phyloP scores from a whole-genome alignment of 2,797 vertebrate species.

The Parauchenoglanis ngamensis region DNA sequence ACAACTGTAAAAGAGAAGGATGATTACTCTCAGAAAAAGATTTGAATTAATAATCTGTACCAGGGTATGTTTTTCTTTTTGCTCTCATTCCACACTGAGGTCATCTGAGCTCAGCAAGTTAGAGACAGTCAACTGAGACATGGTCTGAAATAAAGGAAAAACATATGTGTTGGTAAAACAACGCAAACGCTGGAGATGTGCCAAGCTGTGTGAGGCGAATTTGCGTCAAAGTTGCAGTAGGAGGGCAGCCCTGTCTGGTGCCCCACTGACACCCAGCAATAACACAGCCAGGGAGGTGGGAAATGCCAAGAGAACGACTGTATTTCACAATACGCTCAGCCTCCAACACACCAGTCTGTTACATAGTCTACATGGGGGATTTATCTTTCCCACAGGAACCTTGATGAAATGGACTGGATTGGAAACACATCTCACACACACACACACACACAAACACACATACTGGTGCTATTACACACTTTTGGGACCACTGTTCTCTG shows the following conservation, averaged over 20 bases:
- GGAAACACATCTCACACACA: neutral
- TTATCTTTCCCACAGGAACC: constrained; percentile 1
- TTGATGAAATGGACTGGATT: neutral
- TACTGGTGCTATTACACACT: neutral
- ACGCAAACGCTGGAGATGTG: constrained; percentile 10
- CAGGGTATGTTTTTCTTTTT: neutral
- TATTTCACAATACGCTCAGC: constrained; percentile 54
- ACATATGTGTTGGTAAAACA: constrained; percentile 17
- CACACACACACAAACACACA: neutral
- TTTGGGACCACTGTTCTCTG: neutral
- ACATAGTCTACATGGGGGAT: neutral
- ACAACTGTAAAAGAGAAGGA: neutral
- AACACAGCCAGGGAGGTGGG: constrained; percentile 66
- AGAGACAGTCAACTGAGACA: neutral
- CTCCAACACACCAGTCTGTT: constrained; percentile 50
- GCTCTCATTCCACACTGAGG: neutral
- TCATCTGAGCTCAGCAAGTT: neutral
- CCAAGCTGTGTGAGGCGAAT: constrained; percentile 17
- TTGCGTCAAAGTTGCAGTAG: constrained; percentile 19
- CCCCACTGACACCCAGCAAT: constrained; percentile 65
- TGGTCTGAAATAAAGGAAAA: neutral
- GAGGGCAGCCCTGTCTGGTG: constrained; percentile 49
- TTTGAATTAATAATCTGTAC: neutral
- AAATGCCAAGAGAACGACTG: constrained; percentile 71
- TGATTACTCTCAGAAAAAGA: neutral